Conservation (phyloP, 2,113 vertebrate genomes). For the Phaetusa simplex region DNA sequence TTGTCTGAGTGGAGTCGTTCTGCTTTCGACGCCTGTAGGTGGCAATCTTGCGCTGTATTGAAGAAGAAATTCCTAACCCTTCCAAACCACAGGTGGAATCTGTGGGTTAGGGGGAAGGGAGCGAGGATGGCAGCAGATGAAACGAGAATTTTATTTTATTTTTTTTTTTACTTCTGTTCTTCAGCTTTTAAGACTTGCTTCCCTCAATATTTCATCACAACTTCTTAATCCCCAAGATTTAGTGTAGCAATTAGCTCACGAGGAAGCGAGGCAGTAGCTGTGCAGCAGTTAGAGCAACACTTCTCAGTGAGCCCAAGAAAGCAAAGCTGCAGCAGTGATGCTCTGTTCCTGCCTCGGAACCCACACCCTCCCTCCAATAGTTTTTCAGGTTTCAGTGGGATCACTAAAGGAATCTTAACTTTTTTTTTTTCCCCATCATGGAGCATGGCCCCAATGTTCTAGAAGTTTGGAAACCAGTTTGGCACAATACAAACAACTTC, state of each 20-base stretch:
- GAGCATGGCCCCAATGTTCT: rapidly evolving
- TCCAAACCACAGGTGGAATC: neutral
- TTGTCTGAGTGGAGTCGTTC: neutral
- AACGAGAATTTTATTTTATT: neutral
- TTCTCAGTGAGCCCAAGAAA: neutral
- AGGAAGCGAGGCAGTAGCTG: neutral
- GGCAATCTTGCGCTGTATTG: conserved; percentile 63
- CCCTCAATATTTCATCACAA: neutral
- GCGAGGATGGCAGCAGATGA: neutral
- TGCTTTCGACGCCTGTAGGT: conserved; percentile 46
- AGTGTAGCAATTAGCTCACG: neutral
- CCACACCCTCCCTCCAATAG: neutral
- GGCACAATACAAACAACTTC: neutral
- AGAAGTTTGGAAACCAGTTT: neutral
- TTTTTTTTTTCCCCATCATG: neutral
- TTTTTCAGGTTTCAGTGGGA: neutral
- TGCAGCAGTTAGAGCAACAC: neutral
- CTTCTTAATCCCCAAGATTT: neutral
- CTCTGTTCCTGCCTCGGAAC: neutral
- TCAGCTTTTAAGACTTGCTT: conserved; percentile 20
- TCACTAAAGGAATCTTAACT: neutral
- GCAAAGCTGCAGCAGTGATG: neutral
- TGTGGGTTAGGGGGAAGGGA: neutral
- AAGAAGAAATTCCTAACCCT: neutral
- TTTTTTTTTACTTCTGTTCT: neutral